Base-by-base conservation (phyloP, 2,888 invertebrate genomes). In the Microctonus aethiopoides region DNA sequence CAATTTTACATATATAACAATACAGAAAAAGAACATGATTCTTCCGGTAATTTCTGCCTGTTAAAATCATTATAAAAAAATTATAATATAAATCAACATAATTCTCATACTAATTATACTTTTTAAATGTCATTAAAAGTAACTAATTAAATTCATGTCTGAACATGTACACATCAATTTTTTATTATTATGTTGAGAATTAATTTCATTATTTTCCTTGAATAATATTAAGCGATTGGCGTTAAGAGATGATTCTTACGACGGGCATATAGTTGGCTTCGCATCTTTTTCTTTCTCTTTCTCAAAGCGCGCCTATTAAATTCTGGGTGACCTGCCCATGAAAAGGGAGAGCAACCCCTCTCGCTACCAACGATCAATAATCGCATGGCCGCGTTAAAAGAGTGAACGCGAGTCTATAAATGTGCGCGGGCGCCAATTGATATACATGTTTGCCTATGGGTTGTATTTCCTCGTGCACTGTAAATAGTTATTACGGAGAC, bases 281-380 rank as follows among this genome's bases (percentile, higher is more conserved):
- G 36, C 41, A 34, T 52, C 26, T 52, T 34, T 63, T 1, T 63
- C 32, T 63, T 63, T 63, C 34, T 63, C 52, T 52, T 29, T 52
- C 52, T 34, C 39, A 7, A n/a, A 16, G 46, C 16, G 46, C 7
- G 20, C 13, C 52, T 51, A 34, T 34, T 52, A 20, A 66, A 59
- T 66, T 66, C 59, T 41, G 66, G 59, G 57, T 66, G 66, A 66
- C 57, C 52, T 52, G 52, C 52, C 63, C 41, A 66, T 57, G 32
- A 66, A 66, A 66, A 66, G 66, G 59, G 66, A 66, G 66, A 66
- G 29, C 57, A 9, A 51, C 51, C 66, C 56, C 36, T 64, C 57
- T 32, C 26, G 29, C 34, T 32, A 46, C 41, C 10, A 66, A 36
- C 64, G 69, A 69, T 69, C 69, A 69, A 69, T 69, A 69, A 52